Evolutionary conservation across 2,797 vertebrate genomes (phyloP).

Genomic region (Peromyscus nudipes): DNA sequence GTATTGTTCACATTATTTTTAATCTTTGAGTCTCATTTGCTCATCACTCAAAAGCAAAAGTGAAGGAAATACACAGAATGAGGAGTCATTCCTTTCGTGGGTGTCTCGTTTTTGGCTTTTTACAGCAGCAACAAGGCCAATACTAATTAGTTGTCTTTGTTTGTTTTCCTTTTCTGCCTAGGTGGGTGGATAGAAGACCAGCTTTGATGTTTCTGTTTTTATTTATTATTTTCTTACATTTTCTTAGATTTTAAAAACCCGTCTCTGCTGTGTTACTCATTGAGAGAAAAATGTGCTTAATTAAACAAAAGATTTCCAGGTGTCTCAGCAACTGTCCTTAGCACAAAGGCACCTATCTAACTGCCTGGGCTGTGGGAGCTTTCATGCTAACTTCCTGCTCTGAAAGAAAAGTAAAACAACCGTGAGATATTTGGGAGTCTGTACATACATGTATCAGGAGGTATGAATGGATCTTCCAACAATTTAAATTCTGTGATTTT

Average conservation of each 20-base stretch:
- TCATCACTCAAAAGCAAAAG: constrained; percentile 64
- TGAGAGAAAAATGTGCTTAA: constrained; percentile 53
- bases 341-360: constrained; percentile 35
- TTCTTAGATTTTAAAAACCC: constrained; percentile 71
- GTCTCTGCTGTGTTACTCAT: constrained; percentile 58
- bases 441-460: neutral
- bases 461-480: neutral
- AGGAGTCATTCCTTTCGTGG: constrained; percentile 46
- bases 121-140: constrained; percentile 21
- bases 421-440: neutral
- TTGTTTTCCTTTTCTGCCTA: constrained; percentile 72
- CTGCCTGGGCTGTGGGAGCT: neutral
- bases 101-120: constrained; percentile 59
- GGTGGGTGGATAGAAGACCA: constrained; percentile 70
- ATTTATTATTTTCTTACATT: constrained; percentile 77
- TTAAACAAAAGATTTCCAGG: constrained; percentile 69
- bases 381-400: constrained; percentile 37
- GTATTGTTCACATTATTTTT: constrained; percentile 26
- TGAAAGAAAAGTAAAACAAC: constrained; percentile 56
- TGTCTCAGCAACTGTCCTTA: constrained; percentile 67
- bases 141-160: constrained; percentile 68
- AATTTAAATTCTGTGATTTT: neutral
- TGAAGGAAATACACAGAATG: constrained; percentile 33
- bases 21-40: constrained; percentile 62
- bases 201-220: constrained; percentile 63